These are phyloP conservation scores for Thinocorus orbignyianus DNA, from an alignment of 2,113 vertebrate genomes.

Conservation along the genomic window DNA sequence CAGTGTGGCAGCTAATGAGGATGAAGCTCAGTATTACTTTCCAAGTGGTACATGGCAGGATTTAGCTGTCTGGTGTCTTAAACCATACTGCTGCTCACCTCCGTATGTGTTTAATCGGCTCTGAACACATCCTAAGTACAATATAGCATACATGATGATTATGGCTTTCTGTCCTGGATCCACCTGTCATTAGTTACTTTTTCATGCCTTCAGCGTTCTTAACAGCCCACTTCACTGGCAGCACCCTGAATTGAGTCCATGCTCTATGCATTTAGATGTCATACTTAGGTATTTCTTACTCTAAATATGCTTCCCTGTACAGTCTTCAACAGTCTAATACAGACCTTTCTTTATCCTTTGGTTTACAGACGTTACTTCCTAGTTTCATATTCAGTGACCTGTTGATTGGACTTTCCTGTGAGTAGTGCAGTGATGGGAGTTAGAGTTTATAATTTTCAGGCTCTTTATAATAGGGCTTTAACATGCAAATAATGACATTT, in stretches of 20 bases:
- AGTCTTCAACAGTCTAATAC: background rate
- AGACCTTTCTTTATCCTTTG: background rate
- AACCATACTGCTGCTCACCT: fast-evolving
- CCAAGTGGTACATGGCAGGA: fast-evolving
- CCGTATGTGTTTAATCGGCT: fast-evolving
- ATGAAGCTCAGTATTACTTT: background rate
- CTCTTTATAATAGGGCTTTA: background rate
- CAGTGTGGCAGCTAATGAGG: background rate
- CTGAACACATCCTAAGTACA: background rate
- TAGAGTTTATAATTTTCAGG: background rate
- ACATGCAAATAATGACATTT: background rate
- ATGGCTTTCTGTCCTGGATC: background rate
- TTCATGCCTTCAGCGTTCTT: background rate
- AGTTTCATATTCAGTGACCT: background rate
- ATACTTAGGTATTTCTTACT: background rate
- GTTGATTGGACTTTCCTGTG: background rate
- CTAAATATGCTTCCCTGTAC: background rate
- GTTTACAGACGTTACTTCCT: background rate
- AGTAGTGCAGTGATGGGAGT: background rate
- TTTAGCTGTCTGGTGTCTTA: background rate
- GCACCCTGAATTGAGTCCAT: background rate
- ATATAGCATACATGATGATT: fast-evolving
- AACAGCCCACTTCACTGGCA: background rate
- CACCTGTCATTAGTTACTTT: background rate
- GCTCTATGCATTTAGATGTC: background rate